phyloP scores from a whole-genome alignment of 2,113 vertebrate genomes.

The Sturnus vulgaris region DNA sequence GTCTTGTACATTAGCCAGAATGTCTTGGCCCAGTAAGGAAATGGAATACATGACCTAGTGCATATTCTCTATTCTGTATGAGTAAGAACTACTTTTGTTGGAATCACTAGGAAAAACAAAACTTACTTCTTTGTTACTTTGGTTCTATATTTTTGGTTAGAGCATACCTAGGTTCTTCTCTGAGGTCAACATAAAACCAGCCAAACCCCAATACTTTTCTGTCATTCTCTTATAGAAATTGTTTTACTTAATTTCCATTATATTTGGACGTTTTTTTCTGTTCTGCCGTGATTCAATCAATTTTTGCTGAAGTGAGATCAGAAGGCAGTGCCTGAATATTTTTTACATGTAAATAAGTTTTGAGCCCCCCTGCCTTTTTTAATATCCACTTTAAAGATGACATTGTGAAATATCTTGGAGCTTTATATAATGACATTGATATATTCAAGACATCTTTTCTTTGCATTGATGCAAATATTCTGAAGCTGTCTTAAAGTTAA shows the following conservation, averaged over 20 bases:
- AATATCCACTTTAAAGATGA: not conserved
- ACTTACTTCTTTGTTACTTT: not conserved
- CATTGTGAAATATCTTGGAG: not conserved
- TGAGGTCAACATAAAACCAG: not conserved
- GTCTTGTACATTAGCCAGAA: not conserved
- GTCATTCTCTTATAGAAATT: not conserved
- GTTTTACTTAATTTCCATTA: not conserved
- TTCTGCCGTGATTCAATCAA: not conserved
- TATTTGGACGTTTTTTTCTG: not conserved
- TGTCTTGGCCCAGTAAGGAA: not conserved
- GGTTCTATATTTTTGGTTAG: not conserved
- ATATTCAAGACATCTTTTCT: not conserved
- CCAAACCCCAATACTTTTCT: not conserved
- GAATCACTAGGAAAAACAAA: not conserved
- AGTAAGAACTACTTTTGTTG: not conserved
- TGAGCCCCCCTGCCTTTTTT: not conserved
- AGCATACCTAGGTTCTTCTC: not conserved
- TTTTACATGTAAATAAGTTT: not conserved
- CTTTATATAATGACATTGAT: not conserved
- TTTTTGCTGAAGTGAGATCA: not conserved
- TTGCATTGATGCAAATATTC: not conserved
- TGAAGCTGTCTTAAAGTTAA: not conserved
- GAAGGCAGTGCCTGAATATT: not conserved
- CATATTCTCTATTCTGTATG: not conserved
- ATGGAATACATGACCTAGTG: not conserved